Percentiles rank a stretch among this genome's conserved stretches.
Evolutionary conservation across 2,113 vertebrate species (phyloP).

Genomic region (Petaurus breviceps): DNA sequence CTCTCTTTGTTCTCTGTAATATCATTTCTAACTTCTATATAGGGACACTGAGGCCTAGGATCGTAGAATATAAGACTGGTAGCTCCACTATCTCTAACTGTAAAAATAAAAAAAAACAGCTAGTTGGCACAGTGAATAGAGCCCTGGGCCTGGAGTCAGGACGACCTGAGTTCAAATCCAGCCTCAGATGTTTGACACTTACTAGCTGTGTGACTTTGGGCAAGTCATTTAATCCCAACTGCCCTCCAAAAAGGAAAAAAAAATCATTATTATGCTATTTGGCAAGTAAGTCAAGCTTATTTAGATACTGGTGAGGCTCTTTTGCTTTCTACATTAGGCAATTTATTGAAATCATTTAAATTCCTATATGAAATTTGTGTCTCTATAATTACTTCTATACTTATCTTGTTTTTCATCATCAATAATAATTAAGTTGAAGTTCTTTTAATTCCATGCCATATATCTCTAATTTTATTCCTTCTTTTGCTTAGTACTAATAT

Average conservation of each 20-base stretch:
- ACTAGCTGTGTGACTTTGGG: no score
- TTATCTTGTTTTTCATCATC: background rate
- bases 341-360: background rate
- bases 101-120: background rate
- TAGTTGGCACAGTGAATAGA: no score
- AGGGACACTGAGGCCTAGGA: background rate
- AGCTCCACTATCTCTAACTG: background rate
- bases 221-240: no score
- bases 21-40: background rate
- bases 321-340: background rate
- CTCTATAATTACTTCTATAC: background rate
- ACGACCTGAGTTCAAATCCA: no score
- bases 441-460: background rate
- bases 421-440: background rate
- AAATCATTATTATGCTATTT: background rate
- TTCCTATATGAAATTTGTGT: background rate
- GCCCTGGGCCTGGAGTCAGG: no score
- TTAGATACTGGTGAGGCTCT: background rate
- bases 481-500: background rate
- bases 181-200: no score
- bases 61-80: background rate
- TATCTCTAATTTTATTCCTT: background rate
- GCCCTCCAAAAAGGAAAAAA: no score
- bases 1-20: background rate
- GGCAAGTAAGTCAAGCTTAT: background rate